Conservation (phyloP, 2,113 vertebrate species). For the Pluvianellus socialis region DNA sequence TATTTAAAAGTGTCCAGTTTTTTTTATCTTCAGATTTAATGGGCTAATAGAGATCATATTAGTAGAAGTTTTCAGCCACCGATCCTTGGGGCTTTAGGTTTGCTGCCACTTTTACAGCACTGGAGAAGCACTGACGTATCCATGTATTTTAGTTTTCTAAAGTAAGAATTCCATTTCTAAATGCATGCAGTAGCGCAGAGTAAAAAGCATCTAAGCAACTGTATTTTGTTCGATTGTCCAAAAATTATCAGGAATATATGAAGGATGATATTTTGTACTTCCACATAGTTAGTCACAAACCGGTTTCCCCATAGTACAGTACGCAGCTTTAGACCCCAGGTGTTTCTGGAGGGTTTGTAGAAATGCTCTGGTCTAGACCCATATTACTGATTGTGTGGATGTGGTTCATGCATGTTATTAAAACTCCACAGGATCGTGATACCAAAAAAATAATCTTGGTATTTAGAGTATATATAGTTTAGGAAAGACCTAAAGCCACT, state of each 20-base stretch:
- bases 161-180: neutral
- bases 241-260: neutral
- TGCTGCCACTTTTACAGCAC: neutral
- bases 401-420: neutral
- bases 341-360: neutral
- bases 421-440: neutral
- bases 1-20: neutral
- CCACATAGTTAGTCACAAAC: neutral
- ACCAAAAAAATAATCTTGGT: neutral
- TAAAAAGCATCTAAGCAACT: neutral
- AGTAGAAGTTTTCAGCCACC: neutral
- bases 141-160: neutral
- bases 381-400: neutral
- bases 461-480: neutral
- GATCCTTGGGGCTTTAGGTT: neutral
- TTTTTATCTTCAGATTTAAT: neutral
- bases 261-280: neutral
- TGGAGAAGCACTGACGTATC: neutral
- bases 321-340: fast-evolving
- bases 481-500: neutral
- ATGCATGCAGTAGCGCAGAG: neutral
- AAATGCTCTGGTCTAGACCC: neutral
- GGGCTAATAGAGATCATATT: neutral
- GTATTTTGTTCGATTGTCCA: neutral
- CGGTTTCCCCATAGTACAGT: neutral